These are phyloP conservation scores for Lepidocyrtinus sp. DNA, from an alignment of 2,888 invertebrate species.

Conservation along the genomic window DNA sequence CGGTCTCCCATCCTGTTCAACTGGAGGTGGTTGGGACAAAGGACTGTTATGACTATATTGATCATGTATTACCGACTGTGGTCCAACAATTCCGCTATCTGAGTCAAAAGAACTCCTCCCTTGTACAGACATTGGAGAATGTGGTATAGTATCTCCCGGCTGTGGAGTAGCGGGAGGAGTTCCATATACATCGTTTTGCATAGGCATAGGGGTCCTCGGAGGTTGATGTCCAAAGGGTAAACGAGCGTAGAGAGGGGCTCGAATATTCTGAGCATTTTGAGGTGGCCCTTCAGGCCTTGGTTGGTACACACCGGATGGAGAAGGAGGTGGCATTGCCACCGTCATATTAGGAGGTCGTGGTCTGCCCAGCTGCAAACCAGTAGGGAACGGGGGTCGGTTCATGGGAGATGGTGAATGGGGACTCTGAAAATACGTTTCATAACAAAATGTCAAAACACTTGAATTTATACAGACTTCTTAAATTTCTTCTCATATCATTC, in stretches of 20 bases:
- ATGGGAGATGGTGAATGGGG: conserved; percentile 56
- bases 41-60: conserved; percentile 65
- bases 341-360: conserved; percentile 58
- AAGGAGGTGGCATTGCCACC: conserved; percentile 69
- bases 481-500: background rate
- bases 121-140: conserved; percentile 30
- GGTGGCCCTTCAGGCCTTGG: conserved; percentile 72
- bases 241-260: conserved; percentile 41
- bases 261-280: conserved; percentile 73
- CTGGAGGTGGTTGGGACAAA: conserved; percentile 14
- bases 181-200: conserved; percentile 53
- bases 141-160: conserved; percentile 41
- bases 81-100: conserved; percentile 26
- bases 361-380: conserved; percentile 74
- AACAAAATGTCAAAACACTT: too few relatives aligned
- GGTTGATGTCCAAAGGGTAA: conserved; percentile 56
- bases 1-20: conserved; percentile 47
- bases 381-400: conserved; percentile 71
- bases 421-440: conserved; percentile 23
- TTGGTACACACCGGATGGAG: conserved; percentile 63
- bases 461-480: too few relatives aligned
- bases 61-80: conserved; percentile 58
- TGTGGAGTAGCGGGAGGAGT: conserved; percentile 60
- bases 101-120: conserved; percentile 48
- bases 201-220: conserved; percentile 59